These are phyloP conservation scores for Hippopotamyrus pictus DNA, from an alignment of 2,797 vertebrate genomes.

Conservation along the genomic window DNA sequence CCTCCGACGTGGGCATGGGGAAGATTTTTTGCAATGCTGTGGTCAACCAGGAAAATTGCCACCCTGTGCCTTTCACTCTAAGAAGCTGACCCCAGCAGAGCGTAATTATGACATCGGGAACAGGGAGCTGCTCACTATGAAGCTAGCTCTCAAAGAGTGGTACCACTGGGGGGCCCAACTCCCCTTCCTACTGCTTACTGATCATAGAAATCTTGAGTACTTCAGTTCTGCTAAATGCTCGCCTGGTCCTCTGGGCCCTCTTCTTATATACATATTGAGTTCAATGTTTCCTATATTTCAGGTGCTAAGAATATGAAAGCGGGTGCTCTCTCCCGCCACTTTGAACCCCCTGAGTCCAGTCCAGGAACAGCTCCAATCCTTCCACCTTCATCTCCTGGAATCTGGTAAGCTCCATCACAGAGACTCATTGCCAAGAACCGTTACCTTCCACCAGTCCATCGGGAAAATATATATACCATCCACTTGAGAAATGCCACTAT, in stretches of 20 bases:
- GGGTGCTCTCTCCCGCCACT: not conserved
- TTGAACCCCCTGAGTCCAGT: not conserved
- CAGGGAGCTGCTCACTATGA: not conserved
- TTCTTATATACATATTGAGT: not conserved
- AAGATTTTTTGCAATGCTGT: not conserved
- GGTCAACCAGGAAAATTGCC: not conserved
- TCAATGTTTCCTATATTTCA: not conserved
- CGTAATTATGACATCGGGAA: not conserved
- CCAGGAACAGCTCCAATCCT: not conserved
- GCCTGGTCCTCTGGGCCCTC: not conserved
- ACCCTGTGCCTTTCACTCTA: not conserved
- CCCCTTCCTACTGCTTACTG: not conserved
- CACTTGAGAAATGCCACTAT: not conserved
- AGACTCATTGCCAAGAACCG: not conserved
- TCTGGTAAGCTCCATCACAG: not conserved
- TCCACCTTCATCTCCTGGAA: not conserved
- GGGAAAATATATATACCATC: not conserved
- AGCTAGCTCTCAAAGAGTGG: not conserved
- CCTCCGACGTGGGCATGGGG: not conserved
- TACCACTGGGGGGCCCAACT: not conserved
- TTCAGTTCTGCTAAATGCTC: not conserved
- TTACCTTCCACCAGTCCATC: not conserved
- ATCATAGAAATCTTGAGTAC: not conserved
- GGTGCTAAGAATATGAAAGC: not conserved
- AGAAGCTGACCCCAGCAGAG: not conserved